Evolutionary conservation across 2,113 vertebrate genomes (phyloP).

Genomic region (Verasper variegatus): DNA sequence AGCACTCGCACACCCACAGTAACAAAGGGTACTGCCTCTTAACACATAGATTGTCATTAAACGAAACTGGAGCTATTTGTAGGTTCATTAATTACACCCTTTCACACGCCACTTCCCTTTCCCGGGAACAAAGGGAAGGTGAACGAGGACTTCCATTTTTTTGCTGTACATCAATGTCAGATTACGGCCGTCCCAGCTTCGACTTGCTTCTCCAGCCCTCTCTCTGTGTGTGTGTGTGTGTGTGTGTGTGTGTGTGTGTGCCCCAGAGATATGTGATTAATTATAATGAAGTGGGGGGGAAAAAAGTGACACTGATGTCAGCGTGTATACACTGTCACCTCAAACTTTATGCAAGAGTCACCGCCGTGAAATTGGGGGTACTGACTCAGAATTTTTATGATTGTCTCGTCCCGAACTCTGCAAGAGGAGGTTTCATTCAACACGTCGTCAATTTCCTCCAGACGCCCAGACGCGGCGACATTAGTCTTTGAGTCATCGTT

Average conservation of each 20-base stretch:
- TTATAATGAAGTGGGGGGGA: constrained; percentile 57
- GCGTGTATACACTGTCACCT: constrained; percentile 66
- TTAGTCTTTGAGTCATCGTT: constrained; percentile 49
- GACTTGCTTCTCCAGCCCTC: constrained; percentile 31
- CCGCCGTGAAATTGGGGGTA: constrained; percentile 67
- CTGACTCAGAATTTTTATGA: constrained; percentile 41
- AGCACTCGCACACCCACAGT: constrained; percentile 62
- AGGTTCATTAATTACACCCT: constrained; percentile 81
- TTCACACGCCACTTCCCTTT: constrained; percentile 78
- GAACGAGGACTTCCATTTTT: constrained; percentile 76
- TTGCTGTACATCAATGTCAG: constrained; percentile 77
- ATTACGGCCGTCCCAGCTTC: constrained; percentile 62
- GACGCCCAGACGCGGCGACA: constrained; percentile 31
- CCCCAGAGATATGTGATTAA: constrained; percentile 74
- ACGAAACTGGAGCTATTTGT: constrained; percentile 78
- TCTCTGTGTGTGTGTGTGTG: background rate
- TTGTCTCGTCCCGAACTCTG: constrained; percentile 18
- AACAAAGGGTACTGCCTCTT: constrained; percentile 75
- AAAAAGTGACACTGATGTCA: constrained; percentile 63
- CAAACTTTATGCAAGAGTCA: constrained; percentile 72
- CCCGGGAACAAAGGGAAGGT: constrained; percentile 76
- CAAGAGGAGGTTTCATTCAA: constrained; percentile 25
- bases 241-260: background rate
- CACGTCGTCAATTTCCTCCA: constrained; percentile 35
- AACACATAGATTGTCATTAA: constrained; percentile 81